These are phyloP conservation scores for Pleuronectes platessa DNA, from an alignment of 2,113 vertebrate genomes.

Conservation along the genomic window DNA sequence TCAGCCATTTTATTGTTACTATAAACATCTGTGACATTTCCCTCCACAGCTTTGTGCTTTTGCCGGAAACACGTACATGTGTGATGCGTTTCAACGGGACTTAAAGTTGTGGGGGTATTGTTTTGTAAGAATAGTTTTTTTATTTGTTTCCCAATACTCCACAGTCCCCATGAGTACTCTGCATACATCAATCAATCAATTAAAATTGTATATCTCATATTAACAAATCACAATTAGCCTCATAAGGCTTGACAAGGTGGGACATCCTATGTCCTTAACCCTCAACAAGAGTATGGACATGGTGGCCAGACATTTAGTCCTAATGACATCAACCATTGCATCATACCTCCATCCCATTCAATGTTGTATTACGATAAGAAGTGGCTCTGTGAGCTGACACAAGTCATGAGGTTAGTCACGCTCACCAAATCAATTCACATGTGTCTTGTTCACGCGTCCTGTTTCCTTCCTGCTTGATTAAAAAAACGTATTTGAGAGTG, in stretches of 20 bases:
- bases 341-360: slow-evolving; percentile 9
- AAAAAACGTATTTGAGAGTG: slow-evolving; percentile 11
- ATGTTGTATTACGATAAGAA: neutral
- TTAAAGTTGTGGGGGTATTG: neutral
- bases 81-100: too few species aligned
- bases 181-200: too few species aligned
- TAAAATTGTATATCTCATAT: too few species aligned
- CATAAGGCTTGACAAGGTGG: too few species aligned
- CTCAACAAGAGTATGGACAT: too few species aligned
- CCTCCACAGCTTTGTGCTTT: too few species aligned
- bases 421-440: slow-evolving; percentile 48
- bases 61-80: too few species aligned
- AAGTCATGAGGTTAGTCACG: slow-evolving; percentile 53
- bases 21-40: too few species aligned
- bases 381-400: slow-evolving; percentile 28
- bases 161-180: neutral
- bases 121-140: neutral
- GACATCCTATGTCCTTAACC: too few species aligned
- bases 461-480: slow-evolving; percentile 58
- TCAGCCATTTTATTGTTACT: too few species aligned
- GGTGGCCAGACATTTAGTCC: too few species aligned
- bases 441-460: slow-evolving; percentile 55
- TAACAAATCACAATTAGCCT: too few species aligned
- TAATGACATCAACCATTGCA: slow-evolving; percentile 24
- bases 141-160: slow-evolving; percentile 15